Conservation (phyloP, 2,113 vertebrate genomes). For the Neodon shergylaensis region DNA sequence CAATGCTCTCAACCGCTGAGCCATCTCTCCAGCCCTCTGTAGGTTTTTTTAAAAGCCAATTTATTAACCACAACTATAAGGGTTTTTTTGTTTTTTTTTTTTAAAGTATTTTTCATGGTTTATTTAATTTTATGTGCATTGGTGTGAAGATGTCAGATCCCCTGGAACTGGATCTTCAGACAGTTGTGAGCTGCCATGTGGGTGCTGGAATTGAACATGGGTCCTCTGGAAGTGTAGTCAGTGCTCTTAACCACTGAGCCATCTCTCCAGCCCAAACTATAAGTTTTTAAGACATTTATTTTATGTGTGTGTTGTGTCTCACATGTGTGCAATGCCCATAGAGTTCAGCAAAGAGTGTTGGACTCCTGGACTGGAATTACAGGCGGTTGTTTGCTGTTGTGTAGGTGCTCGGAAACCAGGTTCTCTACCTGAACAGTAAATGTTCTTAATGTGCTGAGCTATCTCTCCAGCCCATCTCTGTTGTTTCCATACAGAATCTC, state of each 20-base stretch:
- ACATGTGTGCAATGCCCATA: not conserved
- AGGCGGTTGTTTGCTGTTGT: not conserved
- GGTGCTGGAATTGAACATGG: too few species aligned
- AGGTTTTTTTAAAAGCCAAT: not conserved
- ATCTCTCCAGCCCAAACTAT: too few species aligned
- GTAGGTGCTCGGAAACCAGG: not conserved
- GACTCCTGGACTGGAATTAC: not conserved
- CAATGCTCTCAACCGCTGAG: too few species aligned
- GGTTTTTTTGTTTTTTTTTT: too few species aligned
- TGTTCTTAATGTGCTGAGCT: not conserved
- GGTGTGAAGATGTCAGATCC: too few species aligned
- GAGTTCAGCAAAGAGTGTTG: not conserved
- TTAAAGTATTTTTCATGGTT: too few species aligned
- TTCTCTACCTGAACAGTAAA: not conserved
- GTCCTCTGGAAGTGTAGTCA: too few species aligned
- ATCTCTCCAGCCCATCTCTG: not conserved
- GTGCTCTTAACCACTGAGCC: too few species aligned
- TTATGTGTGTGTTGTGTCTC: not conserved
- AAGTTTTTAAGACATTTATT: not conserved
- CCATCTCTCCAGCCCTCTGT: too few species aligned
- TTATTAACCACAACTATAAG: not conserved
- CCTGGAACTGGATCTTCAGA: too few species aligned
- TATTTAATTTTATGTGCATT: too few species aligned
- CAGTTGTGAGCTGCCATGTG: too few species aligned
- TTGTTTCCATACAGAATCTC: not conserved